phyloP scores from a whole-genome alignment of 2,888 invertebrate species.

The Hirtodrosophila trivittata region DNA sequence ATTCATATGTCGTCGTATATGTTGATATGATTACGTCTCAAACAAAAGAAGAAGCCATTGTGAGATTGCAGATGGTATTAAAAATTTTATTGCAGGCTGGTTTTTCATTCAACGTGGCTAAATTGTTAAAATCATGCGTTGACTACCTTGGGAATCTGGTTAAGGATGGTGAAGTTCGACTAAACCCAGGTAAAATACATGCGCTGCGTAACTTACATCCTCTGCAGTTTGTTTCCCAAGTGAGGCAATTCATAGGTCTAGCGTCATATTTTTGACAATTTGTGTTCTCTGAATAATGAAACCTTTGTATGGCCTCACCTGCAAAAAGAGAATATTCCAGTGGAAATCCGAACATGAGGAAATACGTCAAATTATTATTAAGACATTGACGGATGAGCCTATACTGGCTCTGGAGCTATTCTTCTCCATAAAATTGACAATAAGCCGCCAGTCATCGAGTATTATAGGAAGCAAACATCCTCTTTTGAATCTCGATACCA shows the following conservation, averaged over 20 bases:
- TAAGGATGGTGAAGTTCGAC: neutral
- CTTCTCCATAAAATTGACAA: slow-evolving; percentile 12
- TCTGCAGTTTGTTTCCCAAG: too few species aligned
- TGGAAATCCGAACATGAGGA: slow-evolving; percentile 14
- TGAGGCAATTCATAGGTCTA: slow-evolving; percentile 11
- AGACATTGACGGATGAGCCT: slow-evolving; percentile 4
- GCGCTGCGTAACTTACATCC: too few species aligned
- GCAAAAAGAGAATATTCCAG: slow-evolving; percentile 3
- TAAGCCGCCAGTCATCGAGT: slow-evolving; percentile 7
- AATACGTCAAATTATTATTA: neutral
- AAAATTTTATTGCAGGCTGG: neutral
- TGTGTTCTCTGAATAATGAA: slow-evolving; percentile 12
- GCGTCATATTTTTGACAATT: slow-evolving; percentile 6
- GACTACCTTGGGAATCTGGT: slow-evolving; percentile 6
- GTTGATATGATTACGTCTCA: neutral
- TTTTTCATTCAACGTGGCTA: neutral
- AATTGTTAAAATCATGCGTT: slow-evolving; percentile 1
- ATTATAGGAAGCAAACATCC: slow-evolving; percentile 3
- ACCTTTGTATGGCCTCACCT: slow-evolving; percentile 9
- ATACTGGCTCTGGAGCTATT: slow-evolving; percentile 23
- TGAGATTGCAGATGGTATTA: neutral
- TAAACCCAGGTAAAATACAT: slow-evolving; percentile 2
- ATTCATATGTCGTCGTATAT: slow-evolving; percentile 1
- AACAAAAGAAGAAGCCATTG: neutral
- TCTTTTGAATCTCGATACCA: slow-evolving; percentile 9